These are phyloP conservation scores for Eurosta solidaginis DNA, from an alignment of 1,140 invertebrate species.

Conservation along the genomic window DNA sequence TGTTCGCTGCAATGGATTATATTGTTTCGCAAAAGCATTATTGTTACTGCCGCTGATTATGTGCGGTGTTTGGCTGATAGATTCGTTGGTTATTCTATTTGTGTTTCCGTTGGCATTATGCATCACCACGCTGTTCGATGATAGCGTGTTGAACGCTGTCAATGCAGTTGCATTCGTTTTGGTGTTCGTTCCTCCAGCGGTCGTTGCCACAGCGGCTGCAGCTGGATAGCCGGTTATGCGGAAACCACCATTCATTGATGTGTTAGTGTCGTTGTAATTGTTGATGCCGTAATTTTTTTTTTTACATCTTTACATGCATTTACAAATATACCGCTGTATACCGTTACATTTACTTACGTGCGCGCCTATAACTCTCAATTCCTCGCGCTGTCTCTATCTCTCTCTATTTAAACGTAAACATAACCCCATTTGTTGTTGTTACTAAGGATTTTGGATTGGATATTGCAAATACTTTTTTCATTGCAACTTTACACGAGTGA, in stretches of 20 bases:
- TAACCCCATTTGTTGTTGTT: not conserved
- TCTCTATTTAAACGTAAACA: not conserved
- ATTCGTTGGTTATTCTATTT: slow-evolving; percentile 25
- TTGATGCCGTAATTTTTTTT: not conserved
- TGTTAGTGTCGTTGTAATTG: not conserved
- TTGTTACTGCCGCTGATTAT: not conserved
- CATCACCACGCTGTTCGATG: not conserved
- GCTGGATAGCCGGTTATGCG: slow-evolving; percentile 56
- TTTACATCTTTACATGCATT: not conserved
- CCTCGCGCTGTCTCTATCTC: not conserved
- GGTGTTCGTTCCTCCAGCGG: not conserved
- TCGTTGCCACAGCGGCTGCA: slow-evolving; percentile 40
- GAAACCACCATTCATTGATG: slow-evolving; percentile 45
- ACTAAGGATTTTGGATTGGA: not conserved
- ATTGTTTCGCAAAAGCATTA: slow-evolving; percentile 1
- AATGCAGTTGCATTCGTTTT: not conserved
- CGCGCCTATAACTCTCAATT: too few species aligned
- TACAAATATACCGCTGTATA: too few species aligned
- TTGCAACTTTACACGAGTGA: too few species aligned
- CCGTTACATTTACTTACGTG: too few species aligned
- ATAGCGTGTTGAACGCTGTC: not conserved
- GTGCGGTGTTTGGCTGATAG: not conserved
- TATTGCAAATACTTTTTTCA: not conserved
- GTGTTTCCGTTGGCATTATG: slow-evolving; percentile 5
- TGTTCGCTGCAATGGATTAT: slow-evolving; percentile 4